phyloP scores from a whole-genome alignment of 2,113 vertebrate genomes.

The Pipa parva region DNA sequence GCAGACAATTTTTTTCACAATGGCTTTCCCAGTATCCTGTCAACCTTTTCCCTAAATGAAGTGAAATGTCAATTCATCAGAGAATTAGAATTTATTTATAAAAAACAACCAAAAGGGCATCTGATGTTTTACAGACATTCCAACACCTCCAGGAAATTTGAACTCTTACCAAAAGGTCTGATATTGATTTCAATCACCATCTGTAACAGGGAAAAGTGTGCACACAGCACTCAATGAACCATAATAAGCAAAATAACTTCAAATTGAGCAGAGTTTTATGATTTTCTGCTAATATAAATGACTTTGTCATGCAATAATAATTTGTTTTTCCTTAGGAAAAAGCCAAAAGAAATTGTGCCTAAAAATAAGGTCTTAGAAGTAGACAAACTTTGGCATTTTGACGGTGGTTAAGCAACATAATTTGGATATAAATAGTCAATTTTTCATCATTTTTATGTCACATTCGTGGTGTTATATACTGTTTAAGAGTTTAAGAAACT shows the following conservation, averaged over 20 bases:
- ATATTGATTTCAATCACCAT: conserved; percentile 74
- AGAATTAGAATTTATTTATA: conserved; percentile 64
- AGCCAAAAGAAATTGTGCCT: no score
- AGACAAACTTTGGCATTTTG: no score
- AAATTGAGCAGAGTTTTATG: conserved; percentile 58
- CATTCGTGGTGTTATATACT: no score
- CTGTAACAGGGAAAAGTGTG: conserved; percentile 64
- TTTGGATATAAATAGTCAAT: no score
- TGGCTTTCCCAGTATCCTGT: conserved; percentile 44
- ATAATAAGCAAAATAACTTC: conserved; percentile 55
- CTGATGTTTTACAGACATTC: conserved; percentile 82
- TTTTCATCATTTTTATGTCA: no score
- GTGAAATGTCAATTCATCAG: conserved; percentile 59
- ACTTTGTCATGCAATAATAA: conserved; percentile 46
- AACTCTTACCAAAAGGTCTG: conserved; percentile 75
- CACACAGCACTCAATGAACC: conserved; percentile 56
- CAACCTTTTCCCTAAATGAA: conserved; percentile 51
- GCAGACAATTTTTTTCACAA: conserved; percentile 38
- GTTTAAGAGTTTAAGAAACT: no score
- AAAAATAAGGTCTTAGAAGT: no score
- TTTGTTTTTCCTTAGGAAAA: no score
- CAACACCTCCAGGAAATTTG: conserved; percentile 80
- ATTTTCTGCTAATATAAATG: conserved; percentile 55
- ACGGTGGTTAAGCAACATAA: no score
- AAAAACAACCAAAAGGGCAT: conserved; percentile 64